Base-by-base conservation (phyloP, 35 echinoderm and acorn worm genomes). In the Strongylocentrotus purpuratus region DNA sequence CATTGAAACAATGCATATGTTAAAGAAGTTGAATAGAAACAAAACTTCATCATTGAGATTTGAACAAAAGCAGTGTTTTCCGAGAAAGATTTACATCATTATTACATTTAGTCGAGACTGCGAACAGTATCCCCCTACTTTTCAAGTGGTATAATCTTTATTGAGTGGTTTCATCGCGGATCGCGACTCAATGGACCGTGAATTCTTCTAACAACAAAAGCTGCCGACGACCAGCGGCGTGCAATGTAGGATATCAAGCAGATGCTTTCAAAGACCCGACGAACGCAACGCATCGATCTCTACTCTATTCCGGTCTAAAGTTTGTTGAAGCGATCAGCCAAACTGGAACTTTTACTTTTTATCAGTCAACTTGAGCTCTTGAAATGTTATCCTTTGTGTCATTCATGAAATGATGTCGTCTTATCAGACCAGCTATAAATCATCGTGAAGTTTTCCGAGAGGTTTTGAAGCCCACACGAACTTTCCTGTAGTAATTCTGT, bases 401-500 rank as follows among this genome's bases (percentile, higher is more conserved):
- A 78, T 78, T 78, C 28, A 78, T 78, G 65, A 28, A 22, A 78
- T 78, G 65, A 78, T 28, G 65, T 78, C 65, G 22, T 78, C 6
- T 78, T 7, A 78, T 78, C 65, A 7, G 7, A 22, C 4, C 65
- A 78, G 20, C 65, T 22, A 78, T 78, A 78, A 78, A 22, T 78
- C 65, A 78, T 78, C 65, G 65, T 78, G 20, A 78, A 28, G 65
- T 78, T 78, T 78, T 78, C 20, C 65, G n/a, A 22, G 15, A 78
- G 0, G 0, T 28, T 28, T 78, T 28, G 65, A 78, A 7, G 28
- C 25, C 65, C 25, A 0, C 22, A 78, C 1, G 20, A 78, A 78
- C 65, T 78, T 78, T 78, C 17, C 65, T 89, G 87, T 22, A 22
- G 14, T 93, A 93, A 48, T 93, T 93, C 91, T 93, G 91, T 93